Base-by-base conservation (phyloP, 64 coral and sea anemone species). In the Porites australiensis region DNA sequence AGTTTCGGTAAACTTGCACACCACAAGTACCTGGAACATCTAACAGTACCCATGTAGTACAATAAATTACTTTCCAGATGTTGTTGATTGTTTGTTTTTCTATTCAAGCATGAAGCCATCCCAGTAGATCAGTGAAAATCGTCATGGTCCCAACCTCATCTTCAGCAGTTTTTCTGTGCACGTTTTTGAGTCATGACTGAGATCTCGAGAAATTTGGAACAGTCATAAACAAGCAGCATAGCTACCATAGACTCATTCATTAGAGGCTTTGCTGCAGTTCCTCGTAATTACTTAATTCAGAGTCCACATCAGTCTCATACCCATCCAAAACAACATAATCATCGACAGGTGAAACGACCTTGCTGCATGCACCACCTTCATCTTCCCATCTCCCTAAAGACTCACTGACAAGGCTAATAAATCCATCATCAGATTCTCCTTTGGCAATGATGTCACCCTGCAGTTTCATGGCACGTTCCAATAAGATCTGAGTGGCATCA, bases 261-360 rank as follows among this genome's bases (percentile, higher is more conserved):
- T 78, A 57, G 10, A 55, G 50, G 50, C 75, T 55, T n/a, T 78
- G 18, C 18, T 23, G 50, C 6, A 78, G 75, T 15, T 78, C 75
- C n/a, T 78, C 75, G 22, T 8, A 55, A 10, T 20, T 51, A 78
- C 75, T 78, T 10, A 55, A 78, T 0, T 84, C 81, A 15, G 95
- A 96, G 20, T 96, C 95, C 19, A 96, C 73, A 68, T 96, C 95
- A 37, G 49, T 89, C 82, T 96, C 95, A 86, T 96, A 96, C 2
- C 95, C 95, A 90, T 96, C 86, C 11, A 96, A 22, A 18, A 96
- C 53, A 4, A 96, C 78, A 87, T 89, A 96, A 44, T 96, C 95
- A 64, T 89, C 86, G 11, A 64, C 64, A 3, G 13, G 50, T 0
- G 70, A 46, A 23, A 13, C 71, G 15, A 62, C 50, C 15, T n/a